Evolutionary conservation across 1,140 invertebrate genomes (phyloP).

Genomic region (Sitophilus oryzae): DNA sequence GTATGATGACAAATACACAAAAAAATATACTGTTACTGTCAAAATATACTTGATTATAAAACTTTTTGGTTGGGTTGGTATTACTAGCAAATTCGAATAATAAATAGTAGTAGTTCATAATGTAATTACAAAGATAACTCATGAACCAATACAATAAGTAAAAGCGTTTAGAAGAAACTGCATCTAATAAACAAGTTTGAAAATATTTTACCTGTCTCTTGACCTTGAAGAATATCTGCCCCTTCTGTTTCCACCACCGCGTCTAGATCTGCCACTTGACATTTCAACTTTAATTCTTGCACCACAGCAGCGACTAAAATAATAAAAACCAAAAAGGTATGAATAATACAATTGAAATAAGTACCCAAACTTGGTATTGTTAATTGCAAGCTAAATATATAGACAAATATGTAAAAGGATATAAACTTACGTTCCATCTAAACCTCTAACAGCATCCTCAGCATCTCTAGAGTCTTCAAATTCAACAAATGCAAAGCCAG

Average conservation of each 20-base stretch:
- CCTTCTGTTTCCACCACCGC: constrained; percentile 53
- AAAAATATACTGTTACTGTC: too few relatives aligned
- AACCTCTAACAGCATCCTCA: constrained; percentile 89
- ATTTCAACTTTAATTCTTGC: constrained; percentile 80
- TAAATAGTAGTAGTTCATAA: too few relatives aligned
- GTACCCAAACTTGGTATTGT: not conserved
- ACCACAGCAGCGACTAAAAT: constrained; percentile 68
- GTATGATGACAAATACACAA: too few relatives aligned
- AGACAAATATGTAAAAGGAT: not conserved
- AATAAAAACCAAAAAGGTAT: constrained; percentile 5
- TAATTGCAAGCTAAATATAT: too few relatives aligned
- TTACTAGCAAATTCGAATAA: too few relatives aligned
- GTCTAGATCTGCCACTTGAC: constrained; percentile 76
- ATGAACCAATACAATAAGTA: not conserved
- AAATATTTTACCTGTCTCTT: constrained; percentile 44
- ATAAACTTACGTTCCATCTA: constrained; percentile 87
- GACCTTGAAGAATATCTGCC: constrained; percentile 48
- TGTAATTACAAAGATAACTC: not conserved
- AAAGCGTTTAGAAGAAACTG: not conserved
- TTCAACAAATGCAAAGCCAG: constrained; percentile 96
- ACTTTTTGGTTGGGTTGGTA: too few relatives aligned
- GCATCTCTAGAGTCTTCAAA: constrained; percentile 97
- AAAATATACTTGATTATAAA: too few relatives aligned
- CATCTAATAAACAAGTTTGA: constrained; percentile 6
- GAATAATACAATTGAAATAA: constrained; percentile 1